Conservation (phyloP, 2,888 invertebrate species). For the Tetropium fuscum region DNA sequence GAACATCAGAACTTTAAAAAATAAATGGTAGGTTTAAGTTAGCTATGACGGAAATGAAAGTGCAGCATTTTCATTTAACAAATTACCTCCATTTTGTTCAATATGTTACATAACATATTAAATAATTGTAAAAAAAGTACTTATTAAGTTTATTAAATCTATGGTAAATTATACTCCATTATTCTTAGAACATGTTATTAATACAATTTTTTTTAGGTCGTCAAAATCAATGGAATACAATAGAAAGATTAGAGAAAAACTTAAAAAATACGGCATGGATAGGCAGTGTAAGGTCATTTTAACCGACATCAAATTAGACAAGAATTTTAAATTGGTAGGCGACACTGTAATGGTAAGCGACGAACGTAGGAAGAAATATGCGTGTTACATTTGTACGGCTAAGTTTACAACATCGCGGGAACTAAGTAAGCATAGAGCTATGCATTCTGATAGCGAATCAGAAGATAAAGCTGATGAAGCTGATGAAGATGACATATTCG, state of each 20-base stretch:
- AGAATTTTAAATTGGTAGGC: slow-evolving; percentile 7
- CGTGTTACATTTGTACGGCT: slow-evolving; percentile 39
- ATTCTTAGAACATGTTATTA: too few relatives aligned
- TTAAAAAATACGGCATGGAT: slow-evolving; percentile 1
- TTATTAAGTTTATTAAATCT: too few relatives aligned
- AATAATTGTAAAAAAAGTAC: too few relatives aligned
- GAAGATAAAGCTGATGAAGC: slow-evolving; percentile 4
- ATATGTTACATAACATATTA: too few relatives aligned
- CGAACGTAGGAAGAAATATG: slow-evolving; percentile 34
- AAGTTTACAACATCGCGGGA: slow-evolving; percentile 29
- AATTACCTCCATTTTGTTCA: too few relatives aligned
- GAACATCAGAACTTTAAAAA: too few relatives aligned
- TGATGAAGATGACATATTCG: slow-evolving; percentile 34
- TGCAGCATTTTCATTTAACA: too few relatives aligned
- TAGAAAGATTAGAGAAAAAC: not conserved
- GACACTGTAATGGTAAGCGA: not conserved
- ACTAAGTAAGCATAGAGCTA: slow-evolving; percentile 27
- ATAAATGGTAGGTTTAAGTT: too few relatives aligned
- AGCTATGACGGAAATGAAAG: too few relatives aligned
- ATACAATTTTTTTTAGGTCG: slow-evolving; percentile 28
- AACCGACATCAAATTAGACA: slow-evolving; percentile 29
- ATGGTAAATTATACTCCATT: too few relatives aligned
- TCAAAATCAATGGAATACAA: not conserved
- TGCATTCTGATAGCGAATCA: slow-evolving; percentile 22
- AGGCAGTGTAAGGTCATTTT: slow-evolving; percentile 24